Evolutionary conservation across 1,140 invertebrate genomes (phyloP).

Genomic region (Oppia nitens): DNA sequence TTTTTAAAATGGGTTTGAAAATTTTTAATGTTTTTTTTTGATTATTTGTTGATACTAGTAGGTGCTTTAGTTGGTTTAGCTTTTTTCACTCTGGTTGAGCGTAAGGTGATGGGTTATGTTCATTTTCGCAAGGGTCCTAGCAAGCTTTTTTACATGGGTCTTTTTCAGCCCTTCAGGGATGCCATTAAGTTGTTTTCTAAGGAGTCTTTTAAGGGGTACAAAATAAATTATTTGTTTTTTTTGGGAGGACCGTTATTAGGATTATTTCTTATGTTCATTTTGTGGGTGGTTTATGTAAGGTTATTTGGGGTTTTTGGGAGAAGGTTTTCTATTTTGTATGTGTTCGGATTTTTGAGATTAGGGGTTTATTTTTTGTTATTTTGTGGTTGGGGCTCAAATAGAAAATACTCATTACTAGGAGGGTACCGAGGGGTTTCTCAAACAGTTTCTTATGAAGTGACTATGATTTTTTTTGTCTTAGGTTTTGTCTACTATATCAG

Average conservation of each 20-base stretch:
- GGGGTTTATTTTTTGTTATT: slow-evolving; percentile 39
- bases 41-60: slow-evolving; percentile 32
- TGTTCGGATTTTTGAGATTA: slow-evolving; percentile 37
- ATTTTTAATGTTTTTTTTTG: slow-evolving; percentile 6
- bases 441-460: slow-evolving; percentile 49
- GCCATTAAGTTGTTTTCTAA: slow-evolving; percentile 46
- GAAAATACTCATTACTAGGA: slow-evolving; percentile 45
- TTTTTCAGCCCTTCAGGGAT: slow-evolving; percentile 46
- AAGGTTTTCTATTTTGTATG: slow-evolving; percentile 35
- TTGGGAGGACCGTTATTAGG: slow-evolving; percentile 38
- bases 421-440: slow-evolving; percentile 41
- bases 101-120: slow-evolving; percentile 45
- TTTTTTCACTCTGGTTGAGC: slow-evolving; percentile 49
- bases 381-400: slow-evolving; percentile 45
- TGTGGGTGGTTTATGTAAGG: slow-evolving; percentile 35
- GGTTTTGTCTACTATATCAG: slow-evolving; percentile 31
- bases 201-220: slow-evolving; percentile 32
- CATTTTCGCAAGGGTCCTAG: slow-evolving; percentile 50
- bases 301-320: slow-evolving; percentile 28
- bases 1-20: too few relatives aligned
- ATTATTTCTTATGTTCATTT: slow-evolving; percentile 36
- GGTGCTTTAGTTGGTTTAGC: slow-evolving; percentile 39
- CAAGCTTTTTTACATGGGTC: slow-evolving; percentile 41
- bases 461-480: slow-evolving; percentile 38
- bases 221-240: slow-evolving; percentile 36